A percentile compares a stretch with the other conserved stretches of the same genome.
phyloP scores from a whole-genome alignment of 2,113 vertebrate genomes.

The Mormoops blainvillei region DNA sequence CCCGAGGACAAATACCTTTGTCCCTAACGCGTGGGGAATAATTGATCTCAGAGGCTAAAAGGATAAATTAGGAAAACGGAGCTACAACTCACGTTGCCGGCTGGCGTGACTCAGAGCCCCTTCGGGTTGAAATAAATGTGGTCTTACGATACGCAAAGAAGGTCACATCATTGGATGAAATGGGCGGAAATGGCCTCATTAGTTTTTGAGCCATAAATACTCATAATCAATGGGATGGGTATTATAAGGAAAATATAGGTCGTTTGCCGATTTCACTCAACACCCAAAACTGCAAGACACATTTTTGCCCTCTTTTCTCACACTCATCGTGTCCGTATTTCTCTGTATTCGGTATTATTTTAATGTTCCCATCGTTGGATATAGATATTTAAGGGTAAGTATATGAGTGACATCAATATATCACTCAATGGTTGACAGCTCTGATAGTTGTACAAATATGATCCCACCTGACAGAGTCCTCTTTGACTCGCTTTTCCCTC shows the following conservation, averaged over 20 bases:
- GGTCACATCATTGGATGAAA: background rate
- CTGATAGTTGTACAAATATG: background rate
- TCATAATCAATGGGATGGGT: background rate
- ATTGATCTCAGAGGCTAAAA: background rate
- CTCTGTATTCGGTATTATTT: background rate
- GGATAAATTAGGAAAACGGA: background rate
- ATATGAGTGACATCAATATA: background rate
- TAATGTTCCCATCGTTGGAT: background rate
- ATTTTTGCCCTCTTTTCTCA: background rate
- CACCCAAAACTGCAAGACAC: background rate
- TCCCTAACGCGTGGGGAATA: background rate
- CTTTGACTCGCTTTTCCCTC: background rate
- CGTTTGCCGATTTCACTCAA: background rate
- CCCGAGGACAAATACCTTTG: too few relatives aligned
- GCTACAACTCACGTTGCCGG: too few relatives aligned
- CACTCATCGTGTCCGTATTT: rapidly evolving
- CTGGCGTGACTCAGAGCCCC: background rate
- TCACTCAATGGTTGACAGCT: background rate
- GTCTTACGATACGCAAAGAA: background rate
- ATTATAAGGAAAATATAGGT: too few relatives aligned
- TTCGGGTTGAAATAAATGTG: background rate
- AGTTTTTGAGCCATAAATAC: background rate
- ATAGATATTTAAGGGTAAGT: background rate
- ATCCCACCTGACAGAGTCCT: background rate
- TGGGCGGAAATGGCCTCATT: background rate